Evolutionary conservation across 2,797 vertebrate species (phyloP), one percentile per base, ranked within the genome.

Genomic region (Pseudotriccus pelzelni): DNA sequence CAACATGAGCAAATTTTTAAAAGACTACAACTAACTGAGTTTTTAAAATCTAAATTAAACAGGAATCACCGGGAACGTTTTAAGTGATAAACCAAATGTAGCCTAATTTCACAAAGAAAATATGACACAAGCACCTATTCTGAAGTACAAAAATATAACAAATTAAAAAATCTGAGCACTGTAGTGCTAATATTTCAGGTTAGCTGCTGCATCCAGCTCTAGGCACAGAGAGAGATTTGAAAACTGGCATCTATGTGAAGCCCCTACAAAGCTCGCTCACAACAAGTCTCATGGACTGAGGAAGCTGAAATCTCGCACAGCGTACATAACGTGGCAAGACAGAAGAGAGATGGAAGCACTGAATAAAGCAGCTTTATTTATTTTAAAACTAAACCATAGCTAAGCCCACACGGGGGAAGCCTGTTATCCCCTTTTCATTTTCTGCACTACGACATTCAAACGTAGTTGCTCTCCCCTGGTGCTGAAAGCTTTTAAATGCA

Each of bases 331-430:
- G n/a, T 34, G 55, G 34, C 72, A 90, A 67, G 69, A 32, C 70
- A 85, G 87, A 68, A 78, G 59, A 60, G 82, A 82, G 86, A 89
- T 24, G 69, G 79, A 79, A 89, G 83, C 88, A 63, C 1, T 19
- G 46, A 96, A 95, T 37, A 94, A 86, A 95, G 70, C 88, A 93
- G 83, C 62, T 83, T 87, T 87, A 64, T 77, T 88, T 92, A 73
- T 84, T 87, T 88, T 72, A 69, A 91, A 94, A 44, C 81, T 76
- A 80, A 81, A 66, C 32, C 67, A 52, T 6, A 74, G 68, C 76
- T 84, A 93, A 93, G 69, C 56, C 64, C 69, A 13, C 46, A 36
- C 46, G 23, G 46, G 76, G 96, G 66, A 88, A 80, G 90, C 84
- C 82, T 85, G 58, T 46, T 46, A 86, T 14, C 79, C 87, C 41